phyloP scores from a whole-genome alignment of 2,113 vertebrate genomes.

The Laticauda laticaudata region DNA sequence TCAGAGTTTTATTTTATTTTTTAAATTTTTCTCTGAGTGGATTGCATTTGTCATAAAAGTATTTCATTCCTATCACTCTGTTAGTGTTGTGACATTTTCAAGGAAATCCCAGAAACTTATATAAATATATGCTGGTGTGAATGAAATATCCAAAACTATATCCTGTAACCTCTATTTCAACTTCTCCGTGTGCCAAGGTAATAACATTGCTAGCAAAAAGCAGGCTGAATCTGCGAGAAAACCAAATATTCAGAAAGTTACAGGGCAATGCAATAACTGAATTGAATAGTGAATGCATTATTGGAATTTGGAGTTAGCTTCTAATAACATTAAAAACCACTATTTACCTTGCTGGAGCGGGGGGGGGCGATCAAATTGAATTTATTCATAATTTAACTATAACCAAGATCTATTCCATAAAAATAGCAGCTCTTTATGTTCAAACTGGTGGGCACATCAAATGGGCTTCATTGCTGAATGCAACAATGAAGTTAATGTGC shows the following conservation, averaged over 20 bases:
- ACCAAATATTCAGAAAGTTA: constrained; percentile 16
- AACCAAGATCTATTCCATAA: neutral
- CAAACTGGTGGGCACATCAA: neutral
- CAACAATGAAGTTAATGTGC: neutral
- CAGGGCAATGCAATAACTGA: neutral
- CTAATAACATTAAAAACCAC: neutral
- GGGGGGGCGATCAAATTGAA: accelerated
- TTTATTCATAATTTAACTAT: neutral
- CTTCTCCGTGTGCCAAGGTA: constrained; percentile 27
- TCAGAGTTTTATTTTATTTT: neutral
- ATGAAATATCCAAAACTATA: constrained; percentile 30
- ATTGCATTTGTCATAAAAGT: neutral
- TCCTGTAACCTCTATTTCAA: constrained; percentile 13
- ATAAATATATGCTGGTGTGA: constrained; percentile 3
- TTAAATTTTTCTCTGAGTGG: neutral
- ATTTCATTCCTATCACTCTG: constrained; percentile 12
- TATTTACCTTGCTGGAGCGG: neutral
- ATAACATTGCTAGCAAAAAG: constrained; percentile 30
- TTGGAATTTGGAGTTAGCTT: neutral
- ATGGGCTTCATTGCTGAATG: neutral
- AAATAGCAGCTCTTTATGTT: neutral
- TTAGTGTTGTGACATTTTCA: constrained; percentile 19
- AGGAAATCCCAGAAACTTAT: constrained; percentile 1
- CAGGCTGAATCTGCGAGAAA: constrained; percentile 8
- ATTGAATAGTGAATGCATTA: neutral